Conservation (phyloP, 2,113 vertebrate genomes). For the Geococcyx californianus region DNA sequence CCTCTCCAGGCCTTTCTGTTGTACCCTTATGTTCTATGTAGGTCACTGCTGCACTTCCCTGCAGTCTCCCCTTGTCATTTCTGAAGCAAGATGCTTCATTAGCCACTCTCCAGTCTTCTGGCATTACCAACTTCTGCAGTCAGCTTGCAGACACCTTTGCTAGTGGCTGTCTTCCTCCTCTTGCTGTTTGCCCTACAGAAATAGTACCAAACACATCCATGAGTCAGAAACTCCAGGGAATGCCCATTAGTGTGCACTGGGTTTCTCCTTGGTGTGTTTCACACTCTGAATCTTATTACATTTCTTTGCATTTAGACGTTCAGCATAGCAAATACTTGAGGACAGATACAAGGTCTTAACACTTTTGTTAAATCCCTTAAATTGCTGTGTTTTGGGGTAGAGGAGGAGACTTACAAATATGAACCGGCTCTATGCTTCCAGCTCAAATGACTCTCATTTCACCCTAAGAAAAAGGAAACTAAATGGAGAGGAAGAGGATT, state of each 20-base stretch:
- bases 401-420: neutral
- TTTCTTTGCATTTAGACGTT: neutral
- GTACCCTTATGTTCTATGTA: slow-evolving; percentile 31
- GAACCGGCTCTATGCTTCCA: neutral
- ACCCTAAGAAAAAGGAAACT: neutral
- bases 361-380: neutral
- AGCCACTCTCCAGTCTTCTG: slow-evolving; percentile 39
- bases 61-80: slow-evolving; percentile 1
- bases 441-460: neutral
- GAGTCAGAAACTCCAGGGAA: slow-evolving; percentile 41
- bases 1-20: slow-evolving; percentile 12
- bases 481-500: neutral
- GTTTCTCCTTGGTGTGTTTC: slow-evolving; percentile 10
- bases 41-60: slow-evolving; percentile 44
- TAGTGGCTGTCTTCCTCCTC: slow-evolving; percentile 3
- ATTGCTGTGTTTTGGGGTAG: neutral
- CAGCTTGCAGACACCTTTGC: slow-evolving; percentile 40
- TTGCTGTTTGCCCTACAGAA: slow-evolving; percentile 39
- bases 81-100: slow-evolving; percentile 63
- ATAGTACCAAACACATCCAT: neutral
- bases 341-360: neutral
- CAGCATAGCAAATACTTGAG: neutral
- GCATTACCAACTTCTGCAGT: slow-evolving; percentile 25
- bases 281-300: neutral
- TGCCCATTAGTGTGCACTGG: neutral